Evolutionary conservation across 2,888 invertebrate species (phyloP).

Genomic region (Drosophila putrida): DNA sequence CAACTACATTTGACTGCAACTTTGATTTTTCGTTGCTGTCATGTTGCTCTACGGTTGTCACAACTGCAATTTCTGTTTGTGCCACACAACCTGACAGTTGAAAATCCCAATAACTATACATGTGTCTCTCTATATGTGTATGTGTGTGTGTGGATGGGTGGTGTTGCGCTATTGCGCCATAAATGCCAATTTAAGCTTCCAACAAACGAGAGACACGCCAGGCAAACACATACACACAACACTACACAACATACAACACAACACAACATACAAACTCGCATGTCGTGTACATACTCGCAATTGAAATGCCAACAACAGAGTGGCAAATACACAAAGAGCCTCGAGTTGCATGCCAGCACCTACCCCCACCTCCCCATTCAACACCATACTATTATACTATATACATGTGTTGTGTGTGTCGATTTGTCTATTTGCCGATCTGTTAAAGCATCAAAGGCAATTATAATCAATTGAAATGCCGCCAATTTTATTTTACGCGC

Average conservation of each 20-base stretch:
- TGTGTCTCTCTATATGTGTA: background rate
- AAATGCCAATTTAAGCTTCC: constrained; percentile 67
- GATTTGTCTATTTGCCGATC: constrained; percentile 19
- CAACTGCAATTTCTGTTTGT: constrained; percentile 54
- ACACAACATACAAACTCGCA: constrained; percentile 23
- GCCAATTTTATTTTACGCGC: constrained; percentile 67
- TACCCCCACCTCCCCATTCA: background rate
- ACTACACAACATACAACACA: background rate
- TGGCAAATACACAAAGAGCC: constrained; percentile 19
- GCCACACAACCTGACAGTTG: constrained; percentile 52
- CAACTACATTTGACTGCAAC: constrained; percentile 45
- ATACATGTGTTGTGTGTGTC: constrained; percentile 13
- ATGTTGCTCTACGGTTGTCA: constrained; percentile 48
- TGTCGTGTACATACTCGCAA: constrained; percentile 31
- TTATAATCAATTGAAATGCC: constrained; percentile 73
- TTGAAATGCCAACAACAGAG: constrained; percentile 53
- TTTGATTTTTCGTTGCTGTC: constrained; percentile 57
- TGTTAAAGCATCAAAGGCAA: constrained; percentile 52
- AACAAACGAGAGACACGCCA: constrained; percentile 26
- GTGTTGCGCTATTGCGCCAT: constrained; percentile 34
- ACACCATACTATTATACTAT: background rate
- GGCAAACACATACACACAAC: constrained; percentile 9
- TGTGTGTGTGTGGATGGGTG: constrained; percentile 9
- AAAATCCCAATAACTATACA: constrained; percentile 4
- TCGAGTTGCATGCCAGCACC: constrained; percentile 18